Evolutionary conservation across 2,797 vertebrate species (phyloP).

Genomic region (Sebastes steindachneri): DNA sequence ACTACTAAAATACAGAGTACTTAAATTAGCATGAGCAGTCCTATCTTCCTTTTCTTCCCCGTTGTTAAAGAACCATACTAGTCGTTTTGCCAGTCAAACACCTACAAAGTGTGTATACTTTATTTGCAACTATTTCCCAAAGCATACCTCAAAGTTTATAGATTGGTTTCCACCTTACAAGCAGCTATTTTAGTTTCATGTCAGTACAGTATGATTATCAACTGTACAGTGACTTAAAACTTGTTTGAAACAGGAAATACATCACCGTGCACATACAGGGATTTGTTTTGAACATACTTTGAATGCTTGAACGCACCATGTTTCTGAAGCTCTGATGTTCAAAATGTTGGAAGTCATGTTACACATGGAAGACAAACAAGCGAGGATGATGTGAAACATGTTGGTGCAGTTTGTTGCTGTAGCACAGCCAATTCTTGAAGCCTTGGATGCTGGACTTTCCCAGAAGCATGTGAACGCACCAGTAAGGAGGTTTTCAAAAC

Average conservation of each 20-base stretch:
- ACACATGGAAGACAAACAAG: not conserved
- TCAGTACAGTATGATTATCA: not conserved
- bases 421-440: not conserved
- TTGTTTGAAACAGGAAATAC: conserved; percentile 24
- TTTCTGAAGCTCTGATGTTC: not conserved
- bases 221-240: conserved; percentile 2
- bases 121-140: conserved; percentile 2
- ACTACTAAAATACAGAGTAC: conserved; percentile 22
- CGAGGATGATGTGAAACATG: not conserved
- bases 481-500: conserved; percentile 1
- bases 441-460: not conserved
- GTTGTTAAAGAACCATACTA: conserved; percentile 17
- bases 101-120: not conserved
- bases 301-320: not conserved
- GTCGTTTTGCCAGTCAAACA: conserved; percentile 26
- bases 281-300: not conserved
- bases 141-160: conserved; percentile 5
- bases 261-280: not conserved
- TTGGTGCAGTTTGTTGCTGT: not conserved
- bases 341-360: not conserved
- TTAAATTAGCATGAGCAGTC: conserved; percentile 33
- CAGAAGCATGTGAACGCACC: not conserved
- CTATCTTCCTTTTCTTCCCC: conserved; percentile 1
- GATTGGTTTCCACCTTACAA: not conserved
- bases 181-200: not conserved